These are phyloP conservation scores for Chrysolina oricalcia DNA, from an alignment of 2,888 invertebrate species.

Conservation along the genomic window DNA sequence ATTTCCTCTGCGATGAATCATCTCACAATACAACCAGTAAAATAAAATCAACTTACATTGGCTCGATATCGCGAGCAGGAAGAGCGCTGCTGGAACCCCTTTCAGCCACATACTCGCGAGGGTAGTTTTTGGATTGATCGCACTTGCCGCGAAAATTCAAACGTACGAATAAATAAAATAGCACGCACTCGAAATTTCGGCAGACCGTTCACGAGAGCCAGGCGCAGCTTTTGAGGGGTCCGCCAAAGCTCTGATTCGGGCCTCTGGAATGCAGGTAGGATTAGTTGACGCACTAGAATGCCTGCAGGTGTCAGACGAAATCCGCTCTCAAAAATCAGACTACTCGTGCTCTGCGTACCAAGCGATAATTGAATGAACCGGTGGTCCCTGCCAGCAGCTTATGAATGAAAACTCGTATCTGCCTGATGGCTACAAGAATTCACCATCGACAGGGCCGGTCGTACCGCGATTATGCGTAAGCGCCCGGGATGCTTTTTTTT, in stretches of 20 bases:
- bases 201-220: neutral
- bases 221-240: slow-evolving; percentile 45
- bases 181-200: neutral
- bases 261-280: slow-evolving; percentile 55
- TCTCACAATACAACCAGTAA: neutral
- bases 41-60: slow-evolving; percentile 19
- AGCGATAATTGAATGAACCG: slow-evolving; percentile 60
- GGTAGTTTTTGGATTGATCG: neutral
- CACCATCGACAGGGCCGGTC: slow-evolving; percentile 43
- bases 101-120: neutral
- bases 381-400: slow-evolving; percentile 54
- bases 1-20: neutral
- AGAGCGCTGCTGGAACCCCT: neutral
- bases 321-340: slow-evolving; percentile 36
- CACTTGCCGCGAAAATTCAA: slow-evolving; percentile 4
- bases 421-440: slow-evolving; percentile 53
- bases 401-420: slow-evolving; percentile 60
- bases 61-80: neutral
- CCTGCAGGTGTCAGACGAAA: slow-evolving; percentile 48
- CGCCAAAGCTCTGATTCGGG: slow-evolving; percentile 45
- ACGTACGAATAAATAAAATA: neutral
- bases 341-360: slow-evolving; percentile 52
- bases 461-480: neutral
- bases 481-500: neutral
- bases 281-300: slow-evolving; percentile 34